phyloP scores from a whole-genome alignment of 2,888 invertebrate genomes.

The Limnephilus marmoratus region DNA sequence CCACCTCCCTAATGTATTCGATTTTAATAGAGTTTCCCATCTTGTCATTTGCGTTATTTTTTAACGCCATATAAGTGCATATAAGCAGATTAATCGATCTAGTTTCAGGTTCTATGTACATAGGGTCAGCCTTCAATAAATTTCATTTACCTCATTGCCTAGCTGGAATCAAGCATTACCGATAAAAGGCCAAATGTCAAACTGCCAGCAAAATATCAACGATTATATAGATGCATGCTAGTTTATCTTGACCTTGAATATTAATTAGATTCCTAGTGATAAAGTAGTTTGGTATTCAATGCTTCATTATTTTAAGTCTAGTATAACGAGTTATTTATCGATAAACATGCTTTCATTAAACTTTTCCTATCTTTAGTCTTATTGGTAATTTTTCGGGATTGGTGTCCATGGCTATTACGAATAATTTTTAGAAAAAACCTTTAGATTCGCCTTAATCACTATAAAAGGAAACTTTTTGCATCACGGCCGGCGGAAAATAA shows the following conservation, averaged over 20 bases:
- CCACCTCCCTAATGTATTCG: background rate
- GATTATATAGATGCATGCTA: background rate
- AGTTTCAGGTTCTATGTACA: background rate
- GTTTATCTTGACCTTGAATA: background rate
- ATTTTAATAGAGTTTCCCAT: background rate
- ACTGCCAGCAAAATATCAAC: background rate
- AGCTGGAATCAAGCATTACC: background rate
- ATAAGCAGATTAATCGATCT: constrained; percentile 34
- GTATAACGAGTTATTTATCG: background rate
- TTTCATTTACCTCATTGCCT: background rate
- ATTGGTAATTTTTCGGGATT: no score
- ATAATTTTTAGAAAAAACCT: no score
- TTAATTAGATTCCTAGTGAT: constrained; percentile 5
- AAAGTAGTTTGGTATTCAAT: constrained; percentile 2
- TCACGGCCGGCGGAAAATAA: no score
- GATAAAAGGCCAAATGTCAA: background rate
- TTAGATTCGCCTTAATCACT: no score
- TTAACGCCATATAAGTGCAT: constrained; percentile 28
- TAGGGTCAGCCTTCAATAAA: background rate
- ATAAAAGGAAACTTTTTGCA: no score
- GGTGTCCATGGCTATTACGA: no score
- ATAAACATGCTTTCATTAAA: background rate
- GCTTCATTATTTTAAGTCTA: background rate
- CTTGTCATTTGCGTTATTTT: background rate
- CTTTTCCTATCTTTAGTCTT: background rate